Conservation (phyloP, 2,797 vertebrate species). For the Melanotaenia nigrans region DNA sequence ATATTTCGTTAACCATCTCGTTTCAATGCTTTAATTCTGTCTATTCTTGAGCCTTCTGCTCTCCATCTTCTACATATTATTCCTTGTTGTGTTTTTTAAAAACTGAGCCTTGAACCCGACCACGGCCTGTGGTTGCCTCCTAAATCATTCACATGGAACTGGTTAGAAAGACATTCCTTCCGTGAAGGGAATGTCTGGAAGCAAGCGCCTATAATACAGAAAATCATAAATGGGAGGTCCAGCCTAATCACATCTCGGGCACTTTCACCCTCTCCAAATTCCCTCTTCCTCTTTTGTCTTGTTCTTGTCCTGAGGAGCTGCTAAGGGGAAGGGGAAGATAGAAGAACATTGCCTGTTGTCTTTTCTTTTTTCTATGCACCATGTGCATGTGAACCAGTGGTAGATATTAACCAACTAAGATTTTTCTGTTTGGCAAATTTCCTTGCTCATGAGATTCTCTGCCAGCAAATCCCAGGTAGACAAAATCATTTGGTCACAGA, state of each 20-base stretch:
- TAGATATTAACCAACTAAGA: constrained; percentile 50
- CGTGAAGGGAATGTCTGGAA: constrained; percentile 86
- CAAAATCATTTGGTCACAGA: too few relatives aligned
- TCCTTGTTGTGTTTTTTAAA: constrained; percentile 75
- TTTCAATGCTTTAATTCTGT: constrained; percentile 38
- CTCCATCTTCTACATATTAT: constrained; percentile 74
- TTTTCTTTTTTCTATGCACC: constrained; percentile 60
- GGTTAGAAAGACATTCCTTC: constrained; percentile 88
- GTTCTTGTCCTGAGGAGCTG: constrained; percentile 58
- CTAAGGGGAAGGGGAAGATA: constrained; percentile 48
- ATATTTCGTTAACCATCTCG: constrained; percentile 36
- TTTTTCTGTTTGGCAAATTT: constrained; percentile 53
- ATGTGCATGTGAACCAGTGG: constrained; percentile 57
- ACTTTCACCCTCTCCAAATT: constrained; percentile 77
- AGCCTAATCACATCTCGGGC: constrained; percentile 83
- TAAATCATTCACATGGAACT: constrained; percentile 88
- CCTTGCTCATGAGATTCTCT: constrained; percentile 41
- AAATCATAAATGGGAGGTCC: constrained; percentile 85
- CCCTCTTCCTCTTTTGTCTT: constrained; percentile 75
- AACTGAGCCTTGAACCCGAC: constrained; percentile 74
- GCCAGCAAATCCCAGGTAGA: background rate
- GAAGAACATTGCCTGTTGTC: constrained; percentile 55
- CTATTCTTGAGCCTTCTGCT: constrained; percentile 57
- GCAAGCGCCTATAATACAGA: constrained; percentile 80
- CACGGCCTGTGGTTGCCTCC: constrained; percentile 78